Base-by-base conservation (phyloP, 2,113 vertebrate species). In the Myrmecophaga tridactyla region DNA sequence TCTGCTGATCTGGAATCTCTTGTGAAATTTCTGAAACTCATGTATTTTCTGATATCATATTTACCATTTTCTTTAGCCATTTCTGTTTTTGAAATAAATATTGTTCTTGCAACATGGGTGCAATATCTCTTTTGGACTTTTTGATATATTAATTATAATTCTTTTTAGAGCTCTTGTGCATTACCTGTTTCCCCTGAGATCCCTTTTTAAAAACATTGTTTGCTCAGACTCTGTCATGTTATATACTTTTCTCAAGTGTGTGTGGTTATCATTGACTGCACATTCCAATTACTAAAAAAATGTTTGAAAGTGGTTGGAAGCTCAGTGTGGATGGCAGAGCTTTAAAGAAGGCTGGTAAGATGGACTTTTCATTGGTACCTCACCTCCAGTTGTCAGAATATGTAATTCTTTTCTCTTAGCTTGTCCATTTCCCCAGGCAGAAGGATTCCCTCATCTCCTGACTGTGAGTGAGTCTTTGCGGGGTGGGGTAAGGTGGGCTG, bases 11-110 rank as follows among this genome's bases (percentile, higher is more conserved):
- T 70, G n/a, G 51, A 90, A 86, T 43, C n/a, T 8, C 65, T 23
- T 58, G 41, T 84, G 11, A 10, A n/a, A n/a, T n/a, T n/a, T n/a
- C n/a, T n/a, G n/a, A n/a, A n/a, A n/a, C n/a, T n/a, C n/a, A n/a
- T n/a, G n/a, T n/a, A 34, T 12, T 84, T 67, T 67, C 3, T 94
- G 62, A 13, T 65, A 25, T 69, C 13, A 43, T 62, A 46, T 29
- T 29, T 95, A 53, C 5, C 0, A 4, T 58, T 95, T 96, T 88
- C 20, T 77, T 7, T 65, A 6, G 69, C 17, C 20, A 43, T 77
- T 95, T 73, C 51, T 75, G 27, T 21, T 76, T 84, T 75, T n/a
- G 36, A 93, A 83, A 63, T 87, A 51, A 13, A 13, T 41, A 43
- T 23, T 41, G 34, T 92, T 82, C 0, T 39, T 77, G 23, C 39